Percentiles rank a stretch among this genome's conserved stretches.
Evolutionary conservation across 2,797 vertebrate species (phyloP).

Genomic region (Hirundo rustica): DNA sequence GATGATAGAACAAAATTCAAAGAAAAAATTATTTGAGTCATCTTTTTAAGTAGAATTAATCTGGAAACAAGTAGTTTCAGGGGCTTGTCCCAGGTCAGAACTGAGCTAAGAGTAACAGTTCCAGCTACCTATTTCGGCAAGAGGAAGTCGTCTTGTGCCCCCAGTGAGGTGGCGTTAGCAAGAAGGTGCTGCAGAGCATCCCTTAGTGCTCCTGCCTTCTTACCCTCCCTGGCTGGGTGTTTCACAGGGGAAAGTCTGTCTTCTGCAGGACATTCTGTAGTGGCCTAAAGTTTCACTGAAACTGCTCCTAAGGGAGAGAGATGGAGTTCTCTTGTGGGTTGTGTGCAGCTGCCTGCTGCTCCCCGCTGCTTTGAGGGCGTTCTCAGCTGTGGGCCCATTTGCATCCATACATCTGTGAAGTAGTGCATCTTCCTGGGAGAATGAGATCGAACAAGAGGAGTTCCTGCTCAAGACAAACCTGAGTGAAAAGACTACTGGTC

Average conservation of each 20-base stretch:
- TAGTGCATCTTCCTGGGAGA: neutral
- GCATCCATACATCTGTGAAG: neutral
- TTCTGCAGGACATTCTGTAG: neutral
- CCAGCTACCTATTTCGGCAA: neutral
- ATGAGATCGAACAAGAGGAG: neutral
- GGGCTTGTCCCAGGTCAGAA: neutral
- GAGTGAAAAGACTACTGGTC: fast-evolving
- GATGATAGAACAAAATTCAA: neutral
- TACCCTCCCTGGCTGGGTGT: fast-evolving
- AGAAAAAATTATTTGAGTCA: neutral
- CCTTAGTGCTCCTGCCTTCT: neutral
- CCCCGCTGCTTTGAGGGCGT: neutral
- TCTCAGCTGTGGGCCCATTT: neutral
- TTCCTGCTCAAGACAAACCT: neutral
- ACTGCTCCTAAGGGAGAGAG: neutral
- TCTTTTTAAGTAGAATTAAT: neutral
- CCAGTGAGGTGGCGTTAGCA: fast-evolving
- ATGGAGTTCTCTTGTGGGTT: neutral
- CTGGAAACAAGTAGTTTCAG: neutral
- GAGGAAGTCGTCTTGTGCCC: neutral
- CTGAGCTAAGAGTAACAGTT: neutral
- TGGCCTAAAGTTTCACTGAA: neutral
- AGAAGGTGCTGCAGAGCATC: neutral
- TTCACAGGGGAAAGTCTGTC: neutral
- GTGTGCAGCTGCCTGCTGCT: neutral